Evolutionary conservation across 1,140 invertebrate genomes (phyloP).

Genomic region (Cydia fagiglandana): DNA sequence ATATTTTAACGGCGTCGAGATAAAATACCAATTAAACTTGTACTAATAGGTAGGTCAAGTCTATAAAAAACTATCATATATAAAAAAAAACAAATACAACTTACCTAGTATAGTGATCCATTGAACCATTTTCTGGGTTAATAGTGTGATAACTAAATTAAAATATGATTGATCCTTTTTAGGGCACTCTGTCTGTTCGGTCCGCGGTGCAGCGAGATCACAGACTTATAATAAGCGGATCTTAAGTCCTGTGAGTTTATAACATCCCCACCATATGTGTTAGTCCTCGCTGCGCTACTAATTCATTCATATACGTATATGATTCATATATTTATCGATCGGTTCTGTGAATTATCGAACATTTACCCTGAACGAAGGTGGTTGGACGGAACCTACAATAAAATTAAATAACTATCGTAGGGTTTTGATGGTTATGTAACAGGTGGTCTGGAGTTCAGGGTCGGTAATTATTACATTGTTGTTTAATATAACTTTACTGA

Average conservation of each 20-base stretch:
- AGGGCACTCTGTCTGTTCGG: constrained; percentile 9
- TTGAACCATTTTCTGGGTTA: constrained; percentile 11
- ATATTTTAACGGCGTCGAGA: not conserved
- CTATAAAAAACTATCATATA: no score
- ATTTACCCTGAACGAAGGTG: not conserved
- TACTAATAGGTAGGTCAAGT: not conserved
- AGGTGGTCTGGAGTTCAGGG: not conserved
- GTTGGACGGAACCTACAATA: not conserved
- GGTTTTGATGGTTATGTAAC: not conserved
- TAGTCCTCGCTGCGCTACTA: not conserved
- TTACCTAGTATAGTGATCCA: not conserved
- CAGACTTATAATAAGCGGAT: not conserved
- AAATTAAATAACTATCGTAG: not conserved
- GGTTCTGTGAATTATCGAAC: not conserved
- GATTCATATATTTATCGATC: not conserved
- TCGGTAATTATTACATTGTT: not conserved
- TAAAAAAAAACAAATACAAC: not conserved
- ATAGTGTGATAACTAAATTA: not conserved
- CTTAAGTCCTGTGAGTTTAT: not conserved
- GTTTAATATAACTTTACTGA: no score
- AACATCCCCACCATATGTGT: not conserved
- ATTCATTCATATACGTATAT: constrained; percentile 7
- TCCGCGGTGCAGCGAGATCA: constrained; percentile 10
- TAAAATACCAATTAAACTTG: not conserved
- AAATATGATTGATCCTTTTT: not conserved